Percentiles rank a stretch among this genome's conserved stretches.
phyloP scores from a whole-genome alignment of 2,888 invertebrate species.

The Leptarthrus brevirostris region DNA sequence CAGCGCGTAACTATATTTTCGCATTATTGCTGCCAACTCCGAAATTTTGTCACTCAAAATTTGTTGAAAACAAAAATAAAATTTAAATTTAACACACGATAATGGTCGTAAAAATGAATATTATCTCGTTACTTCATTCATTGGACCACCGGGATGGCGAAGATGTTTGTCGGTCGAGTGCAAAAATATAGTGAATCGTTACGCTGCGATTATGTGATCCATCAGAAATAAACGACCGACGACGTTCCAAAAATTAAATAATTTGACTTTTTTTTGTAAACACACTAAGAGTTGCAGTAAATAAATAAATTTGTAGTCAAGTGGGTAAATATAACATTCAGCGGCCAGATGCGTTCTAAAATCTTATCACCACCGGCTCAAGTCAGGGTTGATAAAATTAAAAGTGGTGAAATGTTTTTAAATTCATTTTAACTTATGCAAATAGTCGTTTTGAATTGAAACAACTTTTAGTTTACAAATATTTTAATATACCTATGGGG shows the following conservation, averaged over 20 bases:
- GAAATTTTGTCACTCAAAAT: background rate
- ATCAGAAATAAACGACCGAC: background rate
- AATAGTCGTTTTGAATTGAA: too few species aligned
- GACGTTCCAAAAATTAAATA: background rate
- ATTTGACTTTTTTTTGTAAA: background rate
- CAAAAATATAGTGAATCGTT: background rate
- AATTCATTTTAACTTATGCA: too few species aligned
- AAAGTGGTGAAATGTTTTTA: too few species aligned
- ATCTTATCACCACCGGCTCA: too few species aligned
- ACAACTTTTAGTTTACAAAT: too few species aligned
- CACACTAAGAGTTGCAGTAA: background rate
- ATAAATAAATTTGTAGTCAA: background rate
- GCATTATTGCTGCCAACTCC: too few species aligned
- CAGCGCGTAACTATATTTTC: too few species aligned
- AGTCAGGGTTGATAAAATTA: too few species aligned
- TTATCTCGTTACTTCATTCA: background rate
- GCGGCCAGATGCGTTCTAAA: background rate
- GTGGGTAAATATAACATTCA: background rate
- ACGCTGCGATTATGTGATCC: constrained; percentile 3
- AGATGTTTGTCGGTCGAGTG: background rate
- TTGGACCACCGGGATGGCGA: background rate
- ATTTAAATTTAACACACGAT: background rate
- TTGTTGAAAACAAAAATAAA: background rate
- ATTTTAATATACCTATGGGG: too few species aligned
- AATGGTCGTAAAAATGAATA: background rate